Conservation (phyloP, 2,113 vertebrate species). For the Trematomus loennbergii region DNA sequence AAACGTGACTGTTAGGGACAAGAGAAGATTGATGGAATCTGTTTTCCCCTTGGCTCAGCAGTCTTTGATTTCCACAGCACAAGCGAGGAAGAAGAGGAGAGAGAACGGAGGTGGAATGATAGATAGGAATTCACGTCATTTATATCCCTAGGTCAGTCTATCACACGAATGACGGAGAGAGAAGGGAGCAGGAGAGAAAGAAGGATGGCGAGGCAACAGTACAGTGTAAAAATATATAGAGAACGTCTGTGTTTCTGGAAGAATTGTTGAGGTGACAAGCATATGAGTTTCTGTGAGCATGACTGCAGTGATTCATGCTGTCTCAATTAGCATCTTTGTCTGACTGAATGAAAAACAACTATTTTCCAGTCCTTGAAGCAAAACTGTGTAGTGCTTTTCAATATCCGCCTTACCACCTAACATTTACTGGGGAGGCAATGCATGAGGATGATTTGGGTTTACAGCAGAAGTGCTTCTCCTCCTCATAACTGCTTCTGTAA, state of each 20-base stretch:
- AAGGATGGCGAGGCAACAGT: slow-evolving; percentile 29
- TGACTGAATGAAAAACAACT: slow-evolving; percentile 37
- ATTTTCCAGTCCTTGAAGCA: slow-evolving; percentile 62
- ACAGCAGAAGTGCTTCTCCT: slow-evolving; percentile 53
- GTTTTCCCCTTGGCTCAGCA: slow-evolving; percentile 82
- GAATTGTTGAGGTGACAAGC: neutral
- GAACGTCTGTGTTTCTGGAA: slow-evolving; percentile 26
- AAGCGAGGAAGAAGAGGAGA: slow-evolving; percentile 57
- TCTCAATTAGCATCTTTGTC: slow-evolving; percentile 58
- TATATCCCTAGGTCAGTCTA: slow-evolving; percentile 76
- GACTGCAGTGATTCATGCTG: slow-evolving; percentile 39
- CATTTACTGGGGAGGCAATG: slow-evolving; percentile 47
- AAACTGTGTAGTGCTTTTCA: slow-evolving; percentile 51
- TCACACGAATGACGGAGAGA: slow-evolving; percentile 49
- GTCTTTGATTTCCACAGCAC: slow-evolving; percentile 79
- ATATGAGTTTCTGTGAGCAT: neutral
- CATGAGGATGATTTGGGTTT: slow-evolving; percentile 61
- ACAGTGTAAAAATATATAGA: slow-evolving; percentile 24
- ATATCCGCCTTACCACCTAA: slow-evolving; percentile 54
- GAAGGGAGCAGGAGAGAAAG: slow-evolving; percentile 38
- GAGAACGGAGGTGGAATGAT: slow-evolving; percentile 70
- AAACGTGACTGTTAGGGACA: slow-evolving; percentile 81
- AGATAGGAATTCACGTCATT: slow-evolving; percentile 77
- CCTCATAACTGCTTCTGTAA: slow-evolving; percentile 65
- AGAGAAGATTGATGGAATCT: slow-evolving; percentile 79